Evolutionary conservation across 2,888 invertebrate genomes (phyloP), one percentile per base, ranked within the genome.

Genomic region (Stenolophus ochropezus): DNA sequence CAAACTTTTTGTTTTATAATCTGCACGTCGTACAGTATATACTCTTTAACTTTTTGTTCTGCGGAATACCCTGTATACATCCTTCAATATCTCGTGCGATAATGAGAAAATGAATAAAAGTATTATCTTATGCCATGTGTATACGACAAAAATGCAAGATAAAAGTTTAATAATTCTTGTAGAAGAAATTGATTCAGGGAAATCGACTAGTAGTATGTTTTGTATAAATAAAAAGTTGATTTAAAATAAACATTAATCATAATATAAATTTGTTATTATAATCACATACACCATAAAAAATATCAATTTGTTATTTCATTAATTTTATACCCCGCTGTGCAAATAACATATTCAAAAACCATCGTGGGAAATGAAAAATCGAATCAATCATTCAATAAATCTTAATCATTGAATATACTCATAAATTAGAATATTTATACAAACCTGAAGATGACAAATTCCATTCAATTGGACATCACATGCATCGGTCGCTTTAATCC

Each of bases 351-450:
- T 53, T 4, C 14, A 53, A 51, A 51, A 53, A 53, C 16, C 5
- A 53, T 53, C 53, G 20, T 53, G 53, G 20, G 53, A 53, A 53
- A 16, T 53, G n/a, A 0, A 20, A 53, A 53, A 53, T 18, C 20
- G 20, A 53, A 53, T 53, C 53, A 53, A 53, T 53, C 53, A 53
- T 53, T 53, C 53, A 20, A 53, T 53, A 53, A 53, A 53, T 53
- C 20, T 5, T 53, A 53, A 53, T 53, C 20, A 53, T 20, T 53
- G 20, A 53, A 53, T 53, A 20, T 4, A 20, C 20, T 8, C 18
- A 53, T 53, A 53, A 18, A 53, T 53, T 20, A 53, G 20, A 18
- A 53, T 53, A 53, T 5, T 20, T 5, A 18, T 18, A 53, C 3
- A 53, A 53, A 53, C 11, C 8, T 8, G 4, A 6, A 0, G 4